Evolutionary conservation across 2,888 invertebrate species (phyloP).

Genomic region (Augochlorella aurata): DNA sequence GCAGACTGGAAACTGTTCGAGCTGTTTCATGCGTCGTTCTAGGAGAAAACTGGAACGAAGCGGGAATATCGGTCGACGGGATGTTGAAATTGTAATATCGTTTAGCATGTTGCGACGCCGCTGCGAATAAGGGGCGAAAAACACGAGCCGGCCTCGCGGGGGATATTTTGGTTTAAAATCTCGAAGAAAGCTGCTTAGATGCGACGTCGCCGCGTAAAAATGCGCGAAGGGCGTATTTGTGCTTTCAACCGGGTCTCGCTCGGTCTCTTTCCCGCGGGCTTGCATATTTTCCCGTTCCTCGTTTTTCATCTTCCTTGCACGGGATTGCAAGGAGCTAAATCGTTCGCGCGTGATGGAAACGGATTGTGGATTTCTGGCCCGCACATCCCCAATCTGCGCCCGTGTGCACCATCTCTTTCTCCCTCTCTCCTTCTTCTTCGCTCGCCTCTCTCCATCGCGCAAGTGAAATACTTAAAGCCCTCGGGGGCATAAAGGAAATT

Average conservation of each 20-base stretch:
- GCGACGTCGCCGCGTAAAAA: conserved; percentile 68
- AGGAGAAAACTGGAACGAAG: not conserved
- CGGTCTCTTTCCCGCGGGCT: conserved; percentile 23
- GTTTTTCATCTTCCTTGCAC: conserved; percentile 45
- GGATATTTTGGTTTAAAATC: conserved; percentile 77
- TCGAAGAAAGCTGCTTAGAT: conserved; percentile 78
- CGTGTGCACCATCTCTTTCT: conserved; percentile 30
- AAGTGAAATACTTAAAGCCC: conserved; percentile 70
- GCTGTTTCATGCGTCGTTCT: not conserved
- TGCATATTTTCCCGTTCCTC: conserved; percentile 46
- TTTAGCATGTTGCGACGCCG: conserved; percentile 12
- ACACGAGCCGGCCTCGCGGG: conserved; percentile 70
- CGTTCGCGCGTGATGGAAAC: conserved; percentile 76
- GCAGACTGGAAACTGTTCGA: not conserved
- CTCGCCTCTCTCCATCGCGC: conserved; percentile 33
- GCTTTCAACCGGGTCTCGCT: conserved; percentile 52
- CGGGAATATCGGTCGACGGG: not conserved
- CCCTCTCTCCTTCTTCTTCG: conserved; percentile 17
- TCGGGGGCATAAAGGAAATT: conserved; percentile 66
- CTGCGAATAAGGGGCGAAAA: conserved; percentile 30
- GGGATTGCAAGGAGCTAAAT: conserved; percentile 67
- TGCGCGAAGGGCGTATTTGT: conserved; percentile 64
- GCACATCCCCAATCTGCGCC: conserved; percentile 67
- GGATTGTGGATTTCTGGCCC: conserved; percentile 74
- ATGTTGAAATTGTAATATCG: not conserved